Evolutionary conservation across 2,797 vertebrate species (phyloP), one percentile per base, ranked within the genome.

Genomic region (Apodemus agrarius): DNA sequence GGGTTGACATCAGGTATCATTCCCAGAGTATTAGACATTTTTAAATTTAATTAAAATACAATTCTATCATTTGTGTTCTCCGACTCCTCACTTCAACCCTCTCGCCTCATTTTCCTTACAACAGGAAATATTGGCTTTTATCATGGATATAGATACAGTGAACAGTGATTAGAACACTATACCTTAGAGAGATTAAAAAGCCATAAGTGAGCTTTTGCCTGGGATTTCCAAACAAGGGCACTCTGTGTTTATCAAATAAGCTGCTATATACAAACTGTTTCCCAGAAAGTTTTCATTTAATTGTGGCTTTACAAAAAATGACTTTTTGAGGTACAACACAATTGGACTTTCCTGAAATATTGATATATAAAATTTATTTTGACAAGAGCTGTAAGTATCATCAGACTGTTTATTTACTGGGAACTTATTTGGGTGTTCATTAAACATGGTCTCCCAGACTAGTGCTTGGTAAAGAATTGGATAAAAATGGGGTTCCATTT

Each of bases 51-150:
- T 84, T 84, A 65, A 84, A 40, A 84, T 84, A 46, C 43, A 84
- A 84, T 46, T 46, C 3, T 17, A 43, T 84, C 37, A 84, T 65
- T 31, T 84, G 40, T 84, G 61, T 63, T 61, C 59, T 63, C 59
- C 59, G 57, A 29, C 37, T 46, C 29, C 4, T 63, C 24, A 12
- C 10, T 31, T 26, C 19, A 84, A 43, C 26, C 26, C 40, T 46
- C 59, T 16, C 10, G 85, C 94, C 92, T 86, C 69, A 95, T 97
- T 93, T 61, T 95, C 14, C 54, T 97, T 96, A 94, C 97, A 95
- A 63, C 69, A 91, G 72, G 29, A 96, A 43, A 19, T 97, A 75
- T 96, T 97, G 93, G 88, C 57, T 97, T 97, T 97, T 96, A 97
- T 75, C 87, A 29, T 94, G 65, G 52, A 46, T 49, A 90, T 89